These are phyloP conservation scores for Nasonia oneida DNA, from an alignment of 2,888 invertebrate species.

Conservation along the genomic window DNA sequence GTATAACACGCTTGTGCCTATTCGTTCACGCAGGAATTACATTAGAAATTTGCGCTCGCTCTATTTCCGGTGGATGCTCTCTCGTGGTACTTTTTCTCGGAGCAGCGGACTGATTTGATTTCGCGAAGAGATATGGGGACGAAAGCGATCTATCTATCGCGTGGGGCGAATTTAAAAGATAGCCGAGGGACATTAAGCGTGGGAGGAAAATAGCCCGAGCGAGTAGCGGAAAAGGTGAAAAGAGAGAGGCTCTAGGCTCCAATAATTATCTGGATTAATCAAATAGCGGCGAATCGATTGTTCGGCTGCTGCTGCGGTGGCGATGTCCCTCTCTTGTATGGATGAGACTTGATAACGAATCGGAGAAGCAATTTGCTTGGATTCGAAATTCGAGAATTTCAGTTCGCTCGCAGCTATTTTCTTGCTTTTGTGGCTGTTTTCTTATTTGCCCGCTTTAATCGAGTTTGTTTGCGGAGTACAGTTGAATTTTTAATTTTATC, in stretches of 20 bases:
- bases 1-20: not conserved
- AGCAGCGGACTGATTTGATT: not conserved
- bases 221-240: not conserved
- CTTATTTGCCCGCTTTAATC: not conserved
- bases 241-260: slow-evolving; percentile 7
- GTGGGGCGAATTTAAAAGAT: not conserved
- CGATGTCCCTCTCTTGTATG: not conserved
- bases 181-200: not conserved
- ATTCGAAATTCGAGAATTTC: not conserved
- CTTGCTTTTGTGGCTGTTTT: not conserved
- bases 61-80: not conserved
- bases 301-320: not conserved
- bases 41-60: not conserved
- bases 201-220: not conserved
- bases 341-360: not conserved
- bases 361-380: not conserved
- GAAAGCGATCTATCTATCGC: not conserved
- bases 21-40: not conserved
- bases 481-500: not conserved
- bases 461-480: not conserved
- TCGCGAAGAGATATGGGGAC: not conserved
- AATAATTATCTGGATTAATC: slow-evolving; percentile 15
- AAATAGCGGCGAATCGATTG: slow-evolving; percentile 18
- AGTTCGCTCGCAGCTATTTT: not conserved
- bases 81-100: not conserved